Evolutionary conservation across 2,888 invertebrate genomes (phyloP), one percentile per base, ranked within the genome.

Genomic region (Halocaridina rubra): DNA sequence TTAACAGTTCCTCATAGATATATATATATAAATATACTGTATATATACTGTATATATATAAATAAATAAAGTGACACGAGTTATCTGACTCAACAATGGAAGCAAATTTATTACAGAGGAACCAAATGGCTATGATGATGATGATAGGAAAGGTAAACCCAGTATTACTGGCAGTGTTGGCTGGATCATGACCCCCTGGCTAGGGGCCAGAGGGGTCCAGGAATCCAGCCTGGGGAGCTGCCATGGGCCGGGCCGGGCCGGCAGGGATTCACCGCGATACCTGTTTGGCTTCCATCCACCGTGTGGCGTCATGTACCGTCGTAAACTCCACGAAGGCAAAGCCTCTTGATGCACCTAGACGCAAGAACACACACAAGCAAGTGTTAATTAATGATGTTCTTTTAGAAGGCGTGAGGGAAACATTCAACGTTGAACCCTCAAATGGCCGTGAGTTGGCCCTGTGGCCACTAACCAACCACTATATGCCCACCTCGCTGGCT

Each of bases 301-400:
- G 94, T 91, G 94, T 94, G 91, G 97, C 96, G 93, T 96, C 96
- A 91, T 94, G 94, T 91, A 95, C 94, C 92, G 95, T 94, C 92
- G 94, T 93, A 94, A 97, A 97, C 94, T 97, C 97, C 93, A 97
- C 96, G 94, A 96, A 96, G 93, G 95, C 96, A 93, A 96, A 96
- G 91, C 95, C 95, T 91, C 95, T 93, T 92, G 96, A 95, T 92
- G 95, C 94, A 94, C 96, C 96, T 96, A 94, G 85, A 87, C 85
- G 87, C 80, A 87, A 85, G 87, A 87, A 87, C 87, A 88, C 86
- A 88, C 86, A 88, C 86, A 86, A 88, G 88, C 86, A 84, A 79
- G 84, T 84, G 84, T 84, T 84, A 84, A 86, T 84, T 77, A 76
- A 81, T 80, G 78, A 81, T 81, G 79, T 72, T 86, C 81, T 81